Evolutionary conservation across 2,113 vertebrate species (phyloP).

Genomic region (Hippocampus comes): DNA sequence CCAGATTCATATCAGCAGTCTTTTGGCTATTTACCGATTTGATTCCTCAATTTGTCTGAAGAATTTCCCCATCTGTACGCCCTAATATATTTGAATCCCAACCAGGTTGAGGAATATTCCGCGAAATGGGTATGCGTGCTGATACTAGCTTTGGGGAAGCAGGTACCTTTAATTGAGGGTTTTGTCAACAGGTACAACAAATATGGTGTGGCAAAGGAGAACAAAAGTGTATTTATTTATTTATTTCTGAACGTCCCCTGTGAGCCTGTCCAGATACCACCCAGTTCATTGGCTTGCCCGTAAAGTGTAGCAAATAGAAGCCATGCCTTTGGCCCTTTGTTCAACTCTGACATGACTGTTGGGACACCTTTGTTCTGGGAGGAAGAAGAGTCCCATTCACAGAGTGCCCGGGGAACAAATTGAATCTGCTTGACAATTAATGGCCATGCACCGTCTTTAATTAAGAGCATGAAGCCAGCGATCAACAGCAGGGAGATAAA

Average conservation of each 20-base stretch:
- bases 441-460: constrained; percentile 72
- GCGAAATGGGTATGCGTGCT: constrained; percentile 29
- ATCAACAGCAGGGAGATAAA: constrained; percentile 69
- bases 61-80: constrained; percentile 45
- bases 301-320: constrained; percentile 47
- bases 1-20: constrained; percentile 75
- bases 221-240: constrained; percentile 2
- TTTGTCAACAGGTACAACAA: constrained; percentile 20
- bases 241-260: constrained; percentile 32
- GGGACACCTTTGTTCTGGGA: constrained; percentile 68
- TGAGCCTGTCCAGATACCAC: constrained; percentile 49
- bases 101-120: constrained; percentile 54
- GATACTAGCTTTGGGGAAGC: constrained; percentile 24
- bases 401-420: constrained; percentile 67
- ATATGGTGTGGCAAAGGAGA: constrained; percentile 13
- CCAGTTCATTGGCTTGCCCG: constrained; percentile 49
- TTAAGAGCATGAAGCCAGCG: constrained; percentile 70
- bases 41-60: constrained; percentile 74
- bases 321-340: constrained; percentile 62
- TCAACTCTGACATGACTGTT: constrained; percentile 65
- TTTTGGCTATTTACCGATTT: constrained; percentile 74
- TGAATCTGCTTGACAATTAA: constrained; percentile 76
- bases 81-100: constrained; percentile 46
- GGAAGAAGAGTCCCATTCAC: constrained; percentile 62
- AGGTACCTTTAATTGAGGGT: constrained; percentile 37